phyloP scores from a whole-genome alignment of 2,797 vertebrate species.

The Tapirus indicus region DNA sequence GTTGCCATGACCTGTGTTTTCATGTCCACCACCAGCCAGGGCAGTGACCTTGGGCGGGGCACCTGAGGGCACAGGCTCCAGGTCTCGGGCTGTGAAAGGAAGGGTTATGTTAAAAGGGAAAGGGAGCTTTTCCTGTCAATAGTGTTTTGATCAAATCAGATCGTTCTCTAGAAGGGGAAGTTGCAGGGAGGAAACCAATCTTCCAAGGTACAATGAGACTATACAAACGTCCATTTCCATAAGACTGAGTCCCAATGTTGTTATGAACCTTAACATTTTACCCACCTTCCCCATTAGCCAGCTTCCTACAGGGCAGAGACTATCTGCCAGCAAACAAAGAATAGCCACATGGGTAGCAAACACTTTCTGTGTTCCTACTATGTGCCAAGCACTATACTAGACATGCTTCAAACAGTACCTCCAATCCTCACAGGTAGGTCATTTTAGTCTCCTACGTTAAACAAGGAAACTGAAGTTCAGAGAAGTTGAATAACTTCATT shows the following conservation, averaged over 20 bases:
- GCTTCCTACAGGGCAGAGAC: neutral
- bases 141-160: neutral
- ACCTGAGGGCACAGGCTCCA: neutral
- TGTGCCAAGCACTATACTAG: neutral
- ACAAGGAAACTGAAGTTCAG: neutral
- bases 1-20: neutral
- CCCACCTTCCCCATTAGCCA: neutral
- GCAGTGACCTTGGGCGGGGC: neutral
- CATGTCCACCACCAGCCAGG: neutral
- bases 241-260: neutral
- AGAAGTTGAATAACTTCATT: neutral
- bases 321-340: neutral
- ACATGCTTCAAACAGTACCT: neutral
- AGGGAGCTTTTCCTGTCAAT: neutral
- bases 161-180: neutral
- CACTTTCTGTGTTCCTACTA: neutral
- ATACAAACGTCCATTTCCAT: neutral
- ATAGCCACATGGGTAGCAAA: neutral
- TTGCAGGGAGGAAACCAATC: neutral
- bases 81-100: neutral
- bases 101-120: neutral
- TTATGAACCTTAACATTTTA: neutral
- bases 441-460: neutral
- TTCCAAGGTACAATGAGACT: neutral
- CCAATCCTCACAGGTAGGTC: neutral